Evolutionary conservation across 2,888 invertebrate species (phyloP), one percentile per base, ranked within the genome.

Genomic region (Theodoxus fluviatilis): DNA sequence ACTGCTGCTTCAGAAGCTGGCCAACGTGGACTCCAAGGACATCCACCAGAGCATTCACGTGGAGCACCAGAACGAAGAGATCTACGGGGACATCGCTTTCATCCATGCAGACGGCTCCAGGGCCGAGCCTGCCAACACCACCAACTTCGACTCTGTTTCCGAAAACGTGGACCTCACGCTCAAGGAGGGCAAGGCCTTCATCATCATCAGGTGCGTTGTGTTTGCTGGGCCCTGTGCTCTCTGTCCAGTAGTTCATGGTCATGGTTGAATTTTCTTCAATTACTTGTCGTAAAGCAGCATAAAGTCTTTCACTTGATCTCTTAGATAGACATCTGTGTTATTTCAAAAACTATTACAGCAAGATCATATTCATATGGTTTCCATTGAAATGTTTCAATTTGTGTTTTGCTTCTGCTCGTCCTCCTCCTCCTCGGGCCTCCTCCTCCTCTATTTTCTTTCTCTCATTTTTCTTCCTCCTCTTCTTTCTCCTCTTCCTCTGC

Each of bases 31-130:
- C 71, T 75, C 79, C 65, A 81, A 79, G 70, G 80, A 83, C 74
- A 80, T 82, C 63, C 74, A 76, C 12, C 81, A 82, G 71, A 74
- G 73, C 28, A 80, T 82, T 59, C 80, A 83, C 75, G 83, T 82
- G 52, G 80, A 83, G 72, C 82, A 82, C 66, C 76, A 81, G 67
- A 71, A 79, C 67, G 82, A 82, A 69, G 83, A 83, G 67, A 80
- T 83, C 64, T 80, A 80, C 67, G 83, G 82, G 18, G 82, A 83
- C 70, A 75, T 81, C 25, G 71, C 76, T 66, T 78, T 82, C 59
- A 72, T 79, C n/a, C 81, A 83, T 68, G 83, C 82, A 1, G 82
- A 82, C 67, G 83, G 82, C 31, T 61, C 73, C 37, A 43, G 64
- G 6, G 68, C 70, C 9, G 65, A 57, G 6, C 71, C 75, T 6